Evolutionary conservation across 2,888 invertebrate species (phyloP).

Genomic region (Brenthis ino): DNA sequence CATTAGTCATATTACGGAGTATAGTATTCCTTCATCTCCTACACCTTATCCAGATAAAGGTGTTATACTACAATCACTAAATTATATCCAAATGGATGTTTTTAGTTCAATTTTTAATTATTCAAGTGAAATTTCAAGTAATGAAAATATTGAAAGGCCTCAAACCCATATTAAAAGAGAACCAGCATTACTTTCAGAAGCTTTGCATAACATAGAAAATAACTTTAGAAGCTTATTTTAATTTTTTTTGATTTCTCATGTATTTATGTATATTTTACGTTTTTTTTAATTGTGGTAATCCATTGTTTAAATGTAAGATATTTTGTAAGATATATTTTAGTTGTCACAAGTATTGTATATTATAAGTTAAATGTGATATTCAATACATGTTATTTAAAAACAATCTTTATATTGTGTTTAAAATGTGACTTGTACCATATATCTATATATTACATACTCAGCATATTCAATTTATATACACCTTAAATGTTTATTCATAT

Average conservation of each 20-base stretch:
- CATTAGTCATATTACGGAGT: conserved; percentile 41
- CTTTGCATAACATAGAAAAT: conserved; percentile 69
- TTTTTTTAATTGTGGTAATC: conserved; percentile 40
- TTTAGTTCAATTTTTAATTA: conserved; percentile 68
- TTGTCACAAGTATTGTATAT: conserved; percentile 27
- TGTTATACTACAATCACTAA: conserved; percentile 71
- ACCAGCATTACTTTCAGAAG: conserved; percentile 63
- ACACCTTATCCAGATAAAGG: conserved; percentile 76
- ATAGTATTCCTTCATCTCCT: conserved; percentile 42
- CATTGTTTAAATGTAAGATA: conserved; percentile 30
- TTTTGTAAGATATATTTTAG: conserved; percentile 25
- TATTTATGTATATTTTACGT: conserved; percentile 33
- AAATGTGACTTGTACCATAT: too few relatives aligned
- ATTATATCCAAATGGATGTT: conserved; percentile 78
- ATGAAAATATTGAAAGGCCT: conserved; percentile 47
- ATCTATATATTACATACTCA: too few relatives aligned
- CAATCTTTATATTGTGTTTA: conserved; percentile 2
- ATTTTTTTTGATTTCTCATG: conserved; percentile 36
- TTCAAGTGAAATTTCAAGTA: conserved; percentile 42
- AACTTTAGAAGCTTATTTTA: conserved; percentile 75
- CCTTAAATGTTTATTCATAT: too few relatives aligned
- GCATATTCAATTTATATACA: too few relatives aligned
- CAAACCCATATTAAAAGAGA: conserved; percentile 51
- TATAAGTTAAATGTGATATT: conserved; percentile 23
- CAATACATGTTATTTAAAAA: conserved; percentile 14